These are phyloP conservation scores for Spodoptera littoralis DNA, from an alignment of 2,888 invertebrate species.

Conservation along the genomic window DNA sequence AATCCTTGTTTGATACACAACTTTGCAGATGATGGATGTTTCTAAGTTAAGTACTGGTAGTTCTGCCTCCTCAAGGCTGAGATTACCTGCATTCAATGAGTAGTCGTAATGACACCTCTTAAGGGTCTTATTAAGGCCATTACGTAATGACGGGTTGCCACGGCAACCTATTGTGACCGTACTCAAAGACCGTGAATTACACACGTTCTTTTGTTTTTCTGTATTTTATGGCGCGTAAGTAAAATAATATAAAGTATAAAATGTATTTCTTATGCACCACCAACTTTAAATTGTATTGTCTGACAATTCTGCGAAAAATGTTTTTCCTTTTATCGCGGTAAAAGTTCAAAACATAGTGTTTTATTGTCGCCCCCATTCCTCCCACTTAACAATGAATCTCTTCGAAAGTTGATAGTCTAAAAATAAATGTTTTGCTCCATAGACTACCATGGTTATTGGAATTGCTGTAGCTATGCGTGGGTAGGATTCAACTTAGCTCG, in stretches of 20 bases:
- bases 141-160: conserved; percentile 29
- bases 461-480: conserved; percentile 61
- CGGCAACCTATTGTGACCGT: conserved; percentile 13
- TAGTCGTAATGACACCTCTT: conserved; percentile 35
- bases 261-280: not conserved
- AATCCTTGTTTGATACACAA: conserved; percentile 3
- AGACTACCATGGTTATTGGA: conserved; percentile 48
- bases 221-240: not conserved
- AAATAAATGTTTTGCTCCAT: conserved; percentile 61
- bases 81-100: conserved; percentile 44
- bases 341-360: not conserved
- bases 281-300: too few relatives aligned
- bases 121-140: conserved; percentile 41
- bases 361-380: conserved; percentile 5
- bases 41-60: conserved; percentile 8
- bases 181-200: conserved; percentile 17
- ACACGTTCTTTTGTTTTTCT: conserved; percentile 11
- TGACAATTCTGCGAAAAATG: not conserved
- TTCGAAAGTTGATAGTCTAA: conserved; percentile 49
- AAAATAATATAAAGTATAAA: conserved; percentile 1
- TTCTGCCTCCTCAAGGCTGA: conserved; percentile 2
- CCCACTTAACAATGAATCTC: conserved; percentile 22
- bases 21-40: not conserved
- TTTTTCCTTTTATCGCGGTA: not conserved
- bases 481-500: conserved; percentile 61